A percentile compares a stretch with the other conserved stretches of the same genome.
These are phyloP conservation scores for Vultur gryphus DNA, from an alignment of 2,797 vertebrate species.

Conservation along the genomic window DNA sequence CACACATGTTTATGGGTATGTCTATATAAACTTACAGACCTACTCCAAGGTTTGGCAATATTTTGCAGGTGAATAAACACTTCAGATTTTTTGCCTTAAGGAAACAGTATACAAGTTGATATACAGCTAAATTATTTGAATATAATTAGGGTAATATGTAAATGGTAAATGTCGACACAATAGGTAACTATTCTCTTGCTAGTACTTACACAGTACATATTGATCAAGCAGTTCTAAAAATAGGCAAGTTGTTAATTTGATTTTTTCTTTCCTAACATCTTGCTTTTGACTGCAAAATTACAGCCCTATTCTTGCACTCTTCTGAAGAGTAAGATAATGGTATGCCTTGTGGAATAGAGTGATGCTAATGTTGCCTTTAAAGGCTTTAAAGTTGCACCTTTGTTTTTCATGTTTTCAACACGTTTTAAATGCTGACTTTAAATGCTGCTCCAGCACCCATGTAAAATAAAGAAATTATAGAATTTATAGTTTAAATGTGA, in stretches of 20 bases:
- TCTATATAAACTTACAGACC: background rate
- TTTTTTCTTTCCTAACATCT: conserved; percentile 32
- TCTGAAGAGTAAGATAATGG: background rate
- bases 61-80: background rate
- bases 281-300: background rate
- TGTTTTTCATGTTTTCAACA: background rate
- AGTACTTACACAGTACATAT: background rate
- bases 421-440: background rate
- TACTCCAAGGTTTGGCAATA: background rate
- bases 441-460: background rate
- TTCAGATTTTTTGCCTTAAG: background rate
- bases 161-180: background rate
- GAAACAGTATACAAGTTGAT: background rate
- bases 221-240: conserved; percentile 35
- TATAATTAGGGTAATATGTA: background rate
- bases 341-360: background rate
- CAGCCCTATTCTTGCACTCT: background rate
- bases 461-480: background rate
- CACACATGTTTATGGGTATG: accelerated
- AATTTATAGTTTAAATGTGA: background rate
- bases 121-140: background rate
- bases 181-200: background rate
- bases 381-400: background rate
- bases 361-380: background rate
- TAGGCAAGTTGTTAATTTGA: background rate